Evolutionary conservation across 2,888 invertebrate genomes (phyloP).

Genomic region (Isotomurus palustris): DNA sequence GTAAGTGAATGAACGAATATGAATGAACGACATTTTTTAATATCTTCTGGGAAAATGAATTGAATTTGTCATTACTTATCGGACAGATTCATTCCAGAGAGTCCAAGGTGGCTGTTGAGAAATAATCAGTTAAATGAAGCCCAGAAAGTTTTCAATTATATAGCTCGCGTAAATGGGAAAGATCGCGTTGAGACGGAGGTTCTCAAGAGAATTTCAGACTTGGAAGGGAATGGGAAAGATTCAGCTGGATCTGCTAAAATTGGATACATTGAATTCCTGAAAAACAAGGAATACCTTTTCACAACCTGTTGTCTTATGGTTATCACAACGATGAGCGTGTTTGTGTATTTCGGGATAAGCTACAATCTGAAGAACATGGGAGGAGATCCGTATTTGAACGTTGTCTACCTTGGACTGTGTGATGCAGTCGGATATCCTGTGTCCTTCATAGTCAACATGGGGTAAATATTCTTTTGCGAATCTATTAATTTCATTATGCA

Average conservation of each 20-base stretch:
- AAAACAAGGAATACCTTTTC: constrained; percentile 9
- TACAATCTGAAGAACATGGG: constrained; percentile 34
- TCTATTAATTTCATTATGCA: too few species aligned
- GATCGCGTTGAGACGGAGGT: constrained; percentile 12
- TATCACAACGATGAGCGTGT: constrained; percentile 29
- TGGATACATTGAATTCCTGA: constrained; percentile 28
- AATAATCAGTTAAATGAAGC: constrained; percentile 35
- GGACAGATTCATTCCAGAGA: constrained; percentile 36
- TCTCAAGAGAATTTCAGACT: constrained; percentile 27
- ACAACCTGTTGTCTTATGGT: constrained; percentile 26
- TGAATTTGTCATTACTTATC: not conserved
- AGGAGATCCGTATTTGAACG: constrained; percentile 26
- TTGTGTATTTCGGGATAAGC: constrained; percentile 30
- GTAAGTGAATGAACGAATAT: constrained; percentile 15
- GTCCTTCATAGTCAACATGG: too few species aligned
- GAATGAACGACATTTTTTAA: not conserved
- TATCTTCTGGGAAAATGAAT: too few species aligned
- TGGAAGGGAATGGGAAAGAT: constrained; percentile 18
- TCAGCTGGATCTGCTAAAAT: not conserved
- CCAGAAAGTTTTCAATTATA: constrained; percentile 25
- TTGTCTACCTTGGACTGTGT: constrained; percentile 23
- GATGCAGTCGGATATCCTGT: constrained; percentile 35
- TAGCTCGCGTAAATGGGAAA: constrained; percentile 38
- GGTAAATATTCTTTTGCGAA: too few species aligned
- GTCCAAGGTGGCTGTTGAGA: constrained; percentile 41